A percentile compares a stretch with the other conserved stretches of the same genome.
These are phyloP conservation scores for Lamprologus callipterus DNA, from an alignment of 2,113 vertebrate genomes.

Conservation along the genomic window DNA sequence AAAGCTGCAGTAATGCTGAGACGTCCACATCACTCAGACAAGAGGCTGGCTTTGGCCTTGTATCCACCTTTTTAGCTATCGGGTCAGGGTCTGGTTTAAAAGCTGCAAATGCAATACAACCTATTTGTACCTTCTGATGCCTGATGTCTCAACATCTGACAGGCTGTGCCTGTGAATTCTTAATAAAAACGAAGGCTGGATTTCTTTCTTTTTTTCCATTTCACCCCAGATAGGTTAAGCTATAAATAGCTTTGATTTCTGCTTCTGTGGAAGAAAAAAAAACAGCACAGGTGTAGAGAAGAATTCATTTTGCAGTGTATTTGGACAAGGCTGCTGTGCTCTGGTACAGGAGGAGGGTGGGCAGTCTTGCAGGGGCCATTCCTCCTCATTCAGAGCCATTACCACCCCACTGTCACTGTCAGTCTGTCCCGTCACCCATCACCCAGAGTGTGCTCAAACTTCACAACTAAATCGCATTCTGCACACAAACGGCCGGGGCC, in stretches of 20 bases:
- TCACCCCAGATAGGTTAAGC: slow-evolving; percentile 1
- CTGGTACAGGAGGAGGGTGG: slow-evolving; percentile 1
- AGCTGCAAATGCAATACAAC: background rate
- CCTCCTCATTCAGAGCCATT: slow-evolving; percentile 61
- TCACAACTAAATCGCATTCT: slow-evolving; percentile 61
- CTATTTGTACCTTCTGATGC: background rate
- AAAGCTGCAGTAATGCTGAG: background rate
- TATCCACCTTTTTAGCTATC: background rate
- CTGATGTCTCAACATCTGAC: slow-evolving; percentile 9
- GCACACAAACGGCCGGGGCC: slow-evolving; percentile 42
- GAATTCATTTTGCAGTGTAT: slow-evolving; percentile 45
- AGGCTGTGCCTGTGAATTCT: background rate
- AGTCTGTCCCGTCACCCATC: slow-evolving; percentile 60
- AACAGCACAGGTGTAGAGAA: slow-evolving; percentile 33
- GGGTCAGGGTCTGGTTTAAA: background rate
- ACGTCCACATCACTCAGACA: background rate
- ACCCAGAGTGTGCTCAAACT: slow-evolving; percentile 45
- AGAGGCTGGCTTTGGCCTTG: slow-evolving; percentile 1
- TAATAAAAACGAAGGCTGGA: slow-evolving; percentile 21
- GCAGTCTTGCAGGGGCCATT: slow-evolving; percentile 50
- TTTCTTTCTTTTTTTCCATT: slow-evolving; percentile 25
- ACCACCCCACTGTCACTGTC: slow-evolving; percentile 61
- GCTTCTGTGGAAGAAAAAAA: background rate
- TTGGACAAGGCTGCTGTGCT: slow-evolving; percentile 36
- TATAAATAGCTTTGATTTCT: slow-evolving; percentile 39